A percentile compares a stretch with the other conserved stretches of the same genome.
Evolutionary conservation across 2,888 invertebrate genomes (phyloP).

Genomic region (Prenolepis imparis): DNA sequence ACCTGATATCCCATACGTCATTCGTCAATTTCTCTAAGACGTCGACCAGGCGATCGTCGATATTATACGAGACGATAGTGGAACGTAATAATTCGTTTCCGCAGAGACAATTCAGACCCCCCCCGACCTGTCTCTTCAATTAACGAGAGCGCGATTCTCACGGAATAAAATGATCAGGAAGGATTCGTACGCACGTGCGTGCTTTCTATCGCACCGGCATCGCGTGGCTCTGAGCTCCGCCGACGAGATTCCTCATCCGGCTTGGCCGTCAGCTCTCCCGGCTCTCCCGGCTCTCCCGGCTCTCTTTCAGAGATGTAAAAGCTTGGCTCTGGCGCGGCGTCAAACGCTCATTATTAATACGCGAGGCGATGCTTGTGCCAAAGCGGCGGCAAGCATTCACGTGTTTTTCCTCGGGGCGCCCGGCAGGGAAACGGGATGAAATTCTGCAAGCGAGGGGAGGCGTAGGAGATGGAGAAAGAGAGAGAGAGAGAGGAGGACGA

Average conservation of each 20-base stretch:
- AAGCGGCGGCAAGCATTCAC: conserved; percentile 74
- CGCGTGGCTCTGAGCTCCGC: conserved; percentile 57
- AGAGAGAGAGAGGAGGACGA: conserved; percentile 22
- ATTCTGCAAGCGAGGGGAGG: conserved; percentile 22
- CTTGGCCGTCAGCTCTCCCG: conserved; percentile 51
- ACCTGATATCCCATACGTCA: background rate
- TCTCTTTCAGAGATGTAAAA: conserved; percentile 52
- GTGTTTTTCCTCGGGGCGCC: conserved; percentile 72
- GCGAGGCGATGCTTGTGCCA: conserved; percentile 71
- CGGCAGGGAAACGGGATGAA: conserved; percentile 58
- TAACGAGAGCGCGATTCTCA: conserved; percentile 2
- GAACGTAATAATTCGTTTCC: background rate
- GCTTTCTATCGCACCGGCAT: conserved; percentile 31
- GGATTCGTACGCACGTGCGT: background rate
- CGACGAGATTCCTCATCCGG: conserved; percentile 62
- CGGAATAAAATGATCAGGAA: conserved; percentile 12
- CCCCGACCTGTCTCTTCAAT: conserved; percentile 2
- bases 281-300: conserved; percentile 31
- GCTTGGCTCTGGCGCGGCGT: conserved; percentile 74
- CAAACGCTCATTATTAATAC: conserved; percentile 82
- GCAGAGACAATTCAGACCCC: background rate
- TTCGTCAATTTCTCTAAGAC: background rate
- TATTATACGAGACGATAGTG: background rate
- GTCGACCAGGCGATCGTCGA: background rate
- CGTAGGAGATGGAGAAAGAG: conserved; percentile 2